Evolutionary conservation across 2,888 invertebrate species (phyloP), one percentile per base, ranked within the genome.

Genomic region (Embidobia sp.): DNA sequence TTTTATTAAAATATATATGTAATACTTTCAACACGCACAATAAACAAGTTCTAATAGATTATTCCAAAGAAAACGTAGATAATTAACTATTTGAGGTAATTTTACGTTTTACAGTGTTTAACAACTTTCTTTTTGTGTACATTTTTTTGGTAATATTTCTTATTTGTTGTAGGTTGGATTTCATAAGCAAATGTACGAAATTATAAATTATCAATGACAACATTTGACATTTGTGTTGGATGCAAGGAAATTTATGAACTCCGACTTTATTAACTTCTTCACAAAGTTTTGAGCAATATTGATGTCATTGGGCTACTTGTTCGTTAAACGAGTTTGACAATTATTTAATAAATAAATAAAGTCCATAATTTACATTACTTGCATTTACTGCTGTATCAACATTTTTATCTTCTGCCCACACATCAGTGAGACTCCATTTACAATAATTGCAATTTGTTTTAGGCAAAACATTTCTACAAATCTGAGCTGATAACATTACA

Each of bases 281-380:
- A 49, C 15, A 46, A 48, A 61, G 1, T 46, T 46, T 10, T 46
- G 1, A 11, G 63, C 15, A 13, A 63, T 2, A 40, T 63, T 2
- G 18, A 27, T 26, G 40, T 63, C 49, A n/a, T 63, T 27, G 0
- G 18, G n/a, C 16, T 11, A 19, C n/a, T n/a, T n/a, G n/a, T 26
- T 29, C 13, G 11, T 15, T 4, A n/a, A 46, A 63, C 5, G 35
- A 26, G 8, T 26, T 27, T n/a, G 48, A 48, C n/a, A 49, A 18
- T 40, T 49, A 33, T 27, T 29, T 46, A 48, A 63, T 48, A 40
- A 61, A 61, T 27, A 27, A 35, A 31, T 46, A 26, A 22, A 61
- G 22, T 6, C 61, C 61, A 33, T 61, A 11, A 61, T 37, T 44
- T 1, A 61, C 18, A 2, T 29, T 22, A 16, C 3, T 11, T 11